These are phyloP conservation scores for Plectropomus leopardus DNA, from an alignment of 2,113 vertebrate species.

Conservation along the genomic window DNA sequence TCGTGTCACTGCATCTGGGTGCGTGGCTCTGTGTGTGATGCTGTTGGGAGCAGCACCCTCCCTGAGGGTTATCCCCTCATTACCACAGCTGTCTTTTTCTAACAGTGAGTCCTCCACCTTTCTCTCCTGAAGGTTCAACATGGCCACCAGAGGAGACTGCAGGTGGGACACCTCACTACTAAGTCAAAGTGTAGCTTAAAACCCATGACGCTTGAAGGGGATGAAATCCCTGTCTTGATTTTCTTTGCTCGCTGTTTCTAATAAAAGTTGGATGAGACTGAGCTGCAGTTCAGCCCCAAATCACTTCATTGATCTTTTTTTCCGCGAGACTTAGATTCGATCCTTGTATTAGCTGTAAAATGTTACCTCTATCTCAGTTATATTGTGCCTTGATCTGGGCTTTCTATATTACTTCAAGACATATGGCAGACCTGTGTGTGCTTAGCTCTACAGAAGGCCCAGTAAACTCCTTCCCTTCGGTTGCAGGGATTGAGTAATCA, in stretches of 20 bases:
- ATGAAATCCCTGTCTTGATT: constrained; percentile 35
- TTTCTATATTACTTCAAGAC: constrained; percentile 57
- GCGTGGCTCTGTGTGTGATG: neutral
- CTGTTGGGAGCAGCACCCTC: neutral
- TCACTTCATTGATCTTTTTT: constrained; percentile 58
- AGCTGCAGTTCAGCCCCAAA: constrained; percentile 29
- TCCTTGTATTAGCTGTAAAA: constrained; percentile 50
- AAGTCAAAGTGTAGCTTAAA: constrained; percentile 15
- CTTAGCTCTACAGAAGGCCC: constrained; percentile 6
- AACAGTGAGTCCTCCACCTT: neutral
- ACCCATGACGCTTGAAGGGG: constrained; percentile 10
- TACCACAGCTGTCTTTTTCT: neutral
- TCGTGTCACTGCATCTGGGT: neutral
- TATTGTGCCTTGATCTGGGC: constrained; percentile 43
- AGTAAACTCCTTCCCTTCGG: constrained; percentile 29
- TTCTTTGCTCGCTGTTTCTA: constrained; percentile 37
- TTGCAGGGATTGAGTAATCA: constrained; percentile 51
- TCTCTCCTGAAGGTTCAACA: constrained; percentile 7
- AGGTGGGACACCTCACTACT: constrained; percentile 1
- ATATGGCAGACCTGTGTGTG: constrained; percentile 42
- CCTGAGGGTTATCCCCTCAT: neutral
- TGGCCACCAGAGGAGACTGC: constrained; percentile 8
- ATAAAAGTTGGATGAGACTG: constrained; percentile 54
- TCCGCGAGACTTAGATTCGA: constrained; percentile 19
- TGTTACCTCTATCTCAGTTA: constrained; percentile 52